These are phyloP conservation scores for Brachynemurus nebulosus DNA, from an alignment of 2,888 invertebrate species.

Conservation along the genomic window DNA sequence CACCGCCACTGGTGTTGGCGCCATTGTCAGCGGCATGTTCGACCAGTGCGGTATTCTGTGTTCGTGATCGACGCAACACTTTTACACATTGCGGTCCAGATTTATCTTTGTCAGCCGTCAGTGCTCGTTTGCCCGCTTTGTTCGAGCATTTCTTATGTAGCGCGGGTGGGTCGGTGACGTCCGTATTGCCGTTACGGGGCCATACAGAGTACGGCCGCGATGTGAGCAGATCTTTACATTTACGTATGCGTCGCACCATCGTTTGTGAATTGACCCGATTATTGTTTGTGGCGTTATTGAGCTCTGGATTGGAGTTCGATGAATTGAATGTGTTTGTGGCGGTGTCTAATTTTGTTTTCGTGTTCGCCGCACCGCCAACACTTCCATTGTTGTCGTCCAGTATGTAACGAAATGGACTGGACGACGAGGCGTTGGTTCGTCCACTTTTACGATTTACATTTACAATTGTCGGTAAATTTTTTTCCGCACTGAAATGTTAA, in stretches of 20 bases:
- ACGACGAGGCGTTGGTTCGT: neutral
- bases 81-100: slow-evolving; percentile 28
- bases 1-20: neutral
- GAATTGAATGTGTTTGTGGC: neutral
- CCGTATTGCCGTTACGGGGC: neutral
- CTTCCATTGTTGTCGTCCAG: neutral
- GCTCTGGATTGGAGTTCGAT: neutral
- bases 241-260: neutral
- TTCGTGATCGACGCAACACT: slow-evolving; percentile 25
- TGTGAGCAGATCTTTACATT: neutral
- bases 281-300: neutral
- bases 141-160: slow-evolving; percentile 16
- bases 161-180: neutral
- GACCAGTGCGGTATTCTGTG: slow-evolving; percentile 14
- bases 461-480: neutral
- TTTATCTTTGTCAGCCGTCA: slow-evolving; percentile 28
- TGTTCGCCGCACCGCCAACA: neutral
- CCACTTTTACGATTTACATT: neutral
- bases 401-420: neutral
- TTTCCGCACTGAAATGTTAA: neutral
- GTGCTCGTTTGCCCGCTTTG: slow-evolving; percentile 28
- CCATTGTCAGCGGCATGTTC: neutral
- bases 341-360: neutral
- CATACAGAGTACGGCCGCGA: neutral
- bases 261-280: neutral